Evolutionary conservation across 2,888 invertebrate genomes (phyloP).

Genomic region (Aproaerema taeniolella): DNA sequence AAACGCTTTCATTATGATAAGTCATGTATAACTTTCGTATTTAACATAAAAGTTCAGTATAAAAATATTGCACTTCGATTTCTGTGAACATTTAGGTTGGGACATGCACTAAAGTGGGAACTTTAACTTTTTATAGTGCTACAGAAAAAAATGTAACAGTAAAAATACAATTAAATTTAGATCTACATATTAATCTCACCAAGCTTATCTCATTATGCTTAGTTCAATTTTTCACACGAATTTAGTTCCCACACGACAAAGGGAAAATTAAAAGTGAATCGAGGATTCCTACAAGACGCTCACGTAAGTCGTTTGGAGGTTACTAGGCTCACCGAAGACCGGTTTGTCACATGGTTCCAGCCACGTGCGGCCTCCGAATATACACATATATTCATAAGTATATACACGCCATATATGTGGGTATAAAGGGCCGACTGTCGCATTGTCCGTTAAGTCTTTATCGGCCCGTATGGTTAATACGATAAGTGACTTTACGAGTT

Average conservation of each 20-base stretch:
- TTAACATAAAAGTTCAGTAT: too few species aligned
- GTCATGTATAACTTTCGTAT: too few species aligned
- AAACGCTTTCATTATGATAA: too few species aligned
- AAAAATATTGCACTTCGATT: too few species aligned
- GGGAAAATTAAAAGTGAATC: constrained; percentile 42
- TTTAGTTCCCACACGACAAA: constrained; percentile 32
- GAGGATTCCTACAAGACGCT: constrained; percentile 52
- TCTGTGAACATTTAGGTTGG: too few species aligned
- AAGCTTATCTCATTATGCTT: too few species aligned
- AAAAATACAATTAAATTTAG: too few species aligned
- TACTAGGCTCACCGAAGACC: constrained; percentile 68
- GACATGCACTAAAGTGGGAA: too few species aligned
- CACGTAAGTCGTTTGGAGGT: constrained; percentile 71
- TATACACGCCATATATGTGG: constrained; percentile 23
- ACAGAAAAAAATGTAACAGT: too few species aligned
- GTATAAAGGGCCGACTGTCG: constrained; percentile 18
- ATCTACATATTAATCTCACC: too few species aligned
- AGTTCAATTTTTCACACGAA: constrained; percentile 30
- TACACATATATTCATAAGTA: constrained; percentile 28
- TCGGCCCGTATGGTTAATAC: constrained; percentile 19
- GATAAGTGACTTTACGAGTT: constrained; percentile 30
- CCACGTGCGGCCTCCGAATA: constrained; percentile 72
- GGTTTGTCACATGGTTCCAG: constrained; percentile 70
- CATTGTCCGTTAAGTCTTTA: constrained; percentile 31
- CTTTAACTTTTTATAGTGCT: too few species aligned